phyloP scores from a whole-genome alignment of 2,113 vertebrate genomes.

The Excalfactoria chinensis region DNA sequence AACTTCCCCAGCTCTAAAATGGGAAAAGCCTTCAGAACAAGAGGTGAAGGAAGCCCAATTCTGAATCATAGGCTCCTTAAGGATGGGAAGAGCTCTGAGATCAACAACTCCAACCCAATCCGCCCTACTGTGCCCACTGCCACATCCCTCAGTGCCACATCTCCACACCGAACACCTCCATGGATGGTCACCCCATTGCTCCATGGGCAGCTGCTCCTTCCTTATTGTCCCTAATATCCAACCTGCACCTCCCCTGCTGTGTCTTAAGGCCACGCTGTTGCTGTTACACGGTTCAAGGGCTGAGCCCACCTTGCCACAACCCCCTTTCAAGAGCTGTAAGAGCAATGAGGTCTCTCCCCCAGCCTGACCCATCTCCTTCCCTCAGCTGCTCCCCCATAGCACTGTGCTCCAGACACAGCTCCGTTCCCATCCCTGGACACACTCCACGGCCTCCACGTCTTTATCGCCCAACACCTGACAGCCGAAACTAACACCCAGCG shows the following conservation, averaged over 20 bases:
- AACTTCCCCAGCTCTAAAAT: not conserved
- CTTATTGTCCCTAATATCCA: too few relatives aligned
- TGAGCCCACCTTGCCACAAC: not conserved
- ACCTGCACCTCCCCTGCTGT: not conserved
- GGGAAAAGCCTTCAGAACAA: accelerated
- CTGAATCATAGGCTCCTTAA: not conserved
- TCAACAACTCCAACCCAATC: not conserved
- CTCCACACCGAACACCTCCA: too few relatives aligned
- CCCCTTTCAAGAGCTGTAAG: not conserved
- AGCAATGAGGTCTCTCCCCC: not conserved
- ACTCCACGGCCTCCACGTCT: too few relatives aligned
- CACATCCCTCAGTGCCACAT: not conserved
- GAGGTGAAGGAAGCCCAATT: not conserved
- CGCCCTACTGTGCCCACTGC: too few relatives aligned
- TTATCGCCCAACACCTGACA: too few relatives aligned
- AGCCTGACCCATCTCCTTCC: too few relatives aligned
- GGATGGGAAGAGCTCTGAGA: not conserved
- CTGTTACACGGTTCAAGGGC: not conserved
- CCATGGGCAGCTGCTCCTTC: not conserved
- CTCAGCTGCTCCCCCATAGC: too few relatives aligned
- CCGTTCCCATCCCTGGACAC: not conserved
- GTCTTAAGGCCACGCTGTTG: not conserved
- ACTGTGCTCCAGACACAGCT: too few relatives aligned
- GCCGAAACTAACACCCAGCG: too few relatives aligned
- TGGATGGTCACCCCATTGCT: too few relatives aligned